Base-by-base conservation (phyloP, 2,888 invertebrate species). In the Rhopalosiphum nymphaeae region DNA sequence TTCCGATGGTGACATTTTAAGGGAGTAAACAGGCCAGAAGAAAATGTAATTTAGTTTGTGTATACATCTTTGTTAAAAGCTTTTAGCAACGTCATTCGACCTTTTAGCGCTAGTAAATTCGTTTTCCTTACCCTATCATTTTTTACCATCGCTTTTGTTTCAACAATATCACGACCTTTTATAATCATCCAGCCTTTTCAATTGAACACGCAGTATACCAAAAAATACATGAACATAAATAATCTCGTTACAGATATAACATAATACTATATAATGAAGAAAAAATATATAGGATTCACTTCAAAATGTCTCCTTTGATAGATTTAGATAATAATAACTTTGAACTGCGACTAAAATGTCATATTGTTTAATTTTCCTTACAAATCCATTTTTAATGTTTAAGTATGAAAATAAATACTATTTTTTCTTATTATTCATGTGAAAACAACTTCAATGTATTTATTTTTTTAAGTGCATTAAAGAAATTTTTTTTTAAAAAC, bases 61-160 rank as follows among this genome's bases (percentile, higher is more conserved):
- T 61, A 84, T 89, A 84, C 85, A 42, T 93, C 16, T 90, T 90
- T 46, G 25, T n/a, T 44, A 90, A 93, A 93, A 93, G 90, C 85
- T 93, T 93, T 93, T 90, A 90, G 93, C 26, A 49, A 86, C 36
- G 44, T 46, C 16, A 36, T 57, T 89, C 57, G 85, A 90, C 90
- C 57, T 93, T 93, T 89, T 84, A 89, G 57, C 26, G 56, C 29
- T 44, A 84, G 36, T 25, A 90, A 85, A 89, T 85, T 85, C 36
- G 56, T 89, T 89, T 93, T 89, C 29, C 53, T 93, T 93, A 29
- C 67, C 46, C 16, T 42, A 44, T 89, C 36, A 36, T 86, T 90
- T 85, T 93, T 86, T 53, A 88, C 36, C 49, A 57, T 89, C n/a
- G 46, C 29, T 84, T 89, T 93, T 46, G 46, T 93, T 89, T 89